Conservation (phyloP, 2,797 vertebrate species). For the Crypturellus tataupa region DNA sequence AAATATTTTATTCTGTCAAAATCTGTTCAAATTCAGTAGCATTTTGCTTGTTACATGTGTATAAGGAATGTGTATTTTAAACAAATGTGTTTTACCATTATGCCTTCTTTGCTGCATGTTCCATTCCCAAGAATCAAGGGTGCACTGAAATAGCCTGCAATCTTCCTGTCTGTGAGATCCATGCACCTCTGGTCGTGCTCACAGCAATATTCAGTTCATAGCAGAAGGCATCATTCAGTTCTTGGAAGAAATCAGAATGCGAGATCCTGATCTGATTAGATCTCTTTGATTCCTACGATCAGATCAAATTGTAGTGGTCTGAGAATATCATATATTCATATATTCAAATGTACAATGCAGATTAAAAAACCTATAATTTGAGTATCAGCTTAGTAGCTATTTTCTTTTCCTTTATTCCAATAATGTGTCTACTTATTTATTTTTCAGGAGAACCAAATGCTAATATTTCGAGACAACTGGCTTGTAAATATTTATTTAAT, state of each 20-base stretch:
- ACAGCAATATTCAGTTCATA: not conserved
- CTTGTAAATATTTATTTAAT: not conserved
- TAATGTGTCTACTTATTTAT: not conserved
- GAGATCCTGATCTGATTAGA: not conserved
- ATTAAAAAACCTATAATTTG: not conserved
- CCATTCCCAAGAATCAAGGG: not conserved
- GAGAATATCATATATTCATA: not conserved
- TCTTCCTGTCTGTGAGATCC: not conserved
- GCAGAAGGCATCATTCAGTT: not conserved
- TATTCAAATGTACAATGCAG: not conserved
- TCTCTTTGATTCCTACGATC: not conserved
- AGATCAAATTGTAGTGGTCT: not conserved
- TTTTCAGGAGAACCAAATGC: not conserved
- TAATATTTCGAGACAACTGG: not conserved
- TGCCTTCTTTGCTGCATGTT: not conserved
- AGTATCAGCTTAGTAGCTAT: not conserved
- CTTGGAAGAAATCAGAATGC: not conserved
- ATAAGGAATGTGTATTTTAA: not conserved
- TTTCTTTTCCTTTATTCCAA: not conserved
- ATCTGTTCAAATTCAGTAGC: not conserved
- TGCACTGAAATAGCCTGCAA: not conserved
- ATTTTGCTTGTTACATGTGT: not conserved
- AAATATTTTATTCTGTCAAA: not conserved
- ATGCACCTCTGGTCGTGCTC: not conserved
- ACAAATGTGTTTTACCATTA: not conserved